Evolutionary conservation across 2,113 vertebrate genomes (phyloP).

Genomic region (Burhinus oedicnemus): DNA sequence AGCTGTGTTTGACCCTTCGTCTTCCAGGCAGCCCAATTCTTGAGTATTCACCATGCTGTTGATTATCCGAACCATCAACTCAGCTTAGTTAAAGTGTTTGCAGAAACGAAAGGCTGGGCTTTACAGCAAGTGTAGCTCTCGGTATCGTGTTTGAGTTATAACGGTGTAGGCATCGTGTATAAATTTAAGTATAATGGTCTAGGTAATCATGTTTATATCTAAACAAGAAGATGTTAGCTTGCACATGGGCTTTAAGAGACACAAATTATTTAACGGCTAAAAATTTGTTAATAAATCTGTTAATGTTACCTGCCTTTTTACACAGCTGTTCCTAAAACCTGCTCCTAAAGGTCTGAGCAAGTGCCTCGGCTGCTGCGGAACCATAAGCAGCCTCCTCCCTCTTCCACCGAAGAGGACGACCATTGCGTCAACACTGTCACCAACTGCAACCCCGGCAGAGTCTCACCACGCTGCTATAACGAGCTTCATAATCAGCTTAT

Average conservation of each 20-base stretch:
- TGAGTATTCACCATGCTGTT: too few species aligned
- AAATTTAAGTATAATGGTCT: too few species aligned
- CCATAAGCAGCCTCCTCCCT: background rate
- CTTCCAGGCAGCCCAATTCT: background rate
- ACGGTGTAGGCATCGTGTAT: too few species aligned
- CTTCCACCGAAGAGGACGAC: background rate
- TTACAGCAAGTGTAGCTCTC: background rate
- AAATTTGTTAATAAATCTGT: background rate
- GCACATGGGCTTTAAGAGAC: background rate
- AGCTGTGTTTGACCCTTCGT: too few species aligned
- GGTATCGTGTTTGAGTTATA: background rate
- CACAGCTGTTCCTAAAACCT: background rate
- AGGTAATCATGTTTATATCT: background rate
- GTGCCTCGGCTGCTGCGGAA: accelerated
- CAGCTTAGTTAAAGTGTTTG: background rate
- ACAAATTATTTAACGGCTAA: background rate
- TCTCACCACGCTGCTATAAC: background rate
- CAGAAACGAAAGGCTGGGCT: background rate
- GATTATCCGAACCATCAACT: background rate
- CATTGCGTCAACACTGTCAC: background rate
- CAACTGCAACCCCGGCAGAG: too few species aligned
- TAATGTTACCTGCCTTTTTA: background rate
- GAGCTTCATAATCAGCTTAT: background rate
- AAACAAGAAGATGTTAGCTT: background rate
- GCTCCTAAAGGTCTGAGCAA: background rate